These are phyloP conservation scores for Platynereis dumerilii DNA, from an alignment of 2,888 invertebrate species.

Conservation along the genomic window DNA sequence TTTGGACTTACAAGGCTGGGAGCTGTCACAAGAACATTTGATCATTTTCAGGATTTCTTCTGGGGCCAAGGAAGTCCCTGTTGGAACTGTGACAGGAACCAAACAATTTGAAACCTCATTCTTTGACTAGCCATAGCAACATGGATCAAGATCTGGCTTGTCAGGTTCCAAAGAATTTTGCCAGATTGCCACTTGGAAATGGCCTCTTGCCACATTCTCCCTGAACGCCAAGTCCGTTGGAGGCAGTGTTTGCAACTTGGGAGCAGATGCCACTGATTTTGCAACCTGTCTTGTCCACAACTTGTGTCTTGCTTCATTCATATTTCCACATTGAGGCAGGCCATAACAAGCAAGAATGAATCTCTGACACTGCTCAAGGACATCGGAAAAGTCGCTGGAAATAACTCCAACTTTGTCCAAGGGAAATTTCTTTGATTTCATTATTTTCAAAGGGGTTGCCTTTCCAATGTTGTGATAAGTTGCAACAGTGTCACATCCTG, in stretches of 20 bases:
- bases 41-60: constrained; percentile 10
- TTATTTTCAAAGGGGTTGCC: background rate
- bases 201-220: constrained; percentile 4
- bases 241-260: background rate
- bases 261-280: background rate
- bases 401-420: background rate
- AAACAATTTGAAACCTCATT: background rate
- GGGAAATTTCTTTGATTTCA: background rate
- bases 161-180: background rate
- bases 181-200: constrained; percentile 7
- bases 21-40: background rate
- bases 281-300: background rate
- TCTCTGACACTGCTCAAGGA: background rate
- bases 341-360: constrained; percentile 10
- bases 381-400: background rate
- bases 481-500: constrained; percentile 17
- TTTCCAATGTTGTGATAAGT: constrained; percentile 11
- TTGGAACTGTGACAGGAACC: background rate
- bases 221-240: background rate
- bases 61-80: background rate
- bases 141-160: background rate
- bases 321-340: background rate
- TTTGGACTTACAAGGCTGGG: background rate
- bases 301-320: background rate
- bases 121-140: background rate